These are phyloP conservation scores for Drosophila sordidula DNA, from an alignment of 2,888 invertebrate species.

Conservation along the genomic window DNA sequence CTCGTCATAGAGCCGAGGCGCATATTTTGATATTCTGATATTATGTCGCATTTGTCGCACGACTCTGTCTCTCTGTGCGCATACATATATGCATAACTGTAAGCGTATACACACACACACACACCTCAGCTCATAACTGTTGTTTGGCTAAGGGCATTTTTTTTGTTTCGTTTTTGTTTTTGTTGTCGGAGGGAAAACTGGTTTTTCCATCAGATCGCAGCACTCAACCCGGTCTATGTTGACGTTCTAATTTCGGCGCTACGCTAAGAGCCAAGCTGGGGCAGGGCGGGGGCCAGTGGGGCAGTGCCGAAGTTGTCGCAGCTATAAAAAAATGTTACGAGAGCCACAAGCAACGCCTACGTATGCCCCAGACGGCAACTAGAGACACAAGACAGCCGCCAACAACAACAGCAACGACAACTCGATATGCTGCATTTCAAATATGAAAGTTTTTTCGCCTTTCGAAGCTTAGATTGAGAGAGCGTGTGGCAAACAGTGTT, in stretches of 20 bases:
- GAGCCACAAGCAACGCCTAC: constrained; percentile 59
- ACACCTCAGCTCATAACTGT: constrained; percentile 44
- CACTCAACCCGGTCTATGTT: constrained; percentile 36
- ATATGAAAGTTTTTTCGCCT: constrained; percentile 53
- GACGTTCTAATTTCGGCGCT: constrained; percentile 61
- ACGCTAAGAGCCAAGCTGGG: constrained; percentile 21
- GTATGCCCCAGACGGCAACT: constrained; percentile 33
- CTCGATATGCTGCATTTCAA: constrained; percentile 48
- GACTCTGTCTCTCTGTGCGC: constrained; percentile 1
- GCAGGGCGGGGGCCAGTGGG: background rate
- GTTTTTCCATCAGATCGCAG: constrained; percentile 51
- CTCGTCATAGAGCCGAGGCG: constrained; percentile 24
- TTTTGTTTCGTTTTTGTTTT: constrained; percentile 4
- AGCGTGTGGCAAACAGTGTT: constrained; percentile 14
- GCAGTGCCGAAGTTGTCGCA: constrained; percentile 33
- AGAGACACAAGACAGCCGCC: constrained; percentile 37
- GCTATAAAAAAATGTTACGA: constrained; percentile 39
- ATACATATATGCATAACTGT: constrained; percentile 31
- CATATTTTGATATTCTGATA: constrained; percentile 44
- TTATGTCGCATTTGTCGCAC: constrained; percentile 44
- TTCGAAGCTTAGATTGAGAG: constrained; percentile 27
- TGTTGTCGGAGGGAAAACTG: constrained; percentile 39
- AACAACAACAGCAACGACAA: constrained; percentile 21
- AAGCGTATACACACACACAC: constrained; percentile 14
- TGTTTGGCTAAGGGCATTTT: constrained; percentile 50